Evolutionary conservation across 2,113 vertebrate genomes (phyloP).

Genomic region (Enhydra lutris): DNA sequence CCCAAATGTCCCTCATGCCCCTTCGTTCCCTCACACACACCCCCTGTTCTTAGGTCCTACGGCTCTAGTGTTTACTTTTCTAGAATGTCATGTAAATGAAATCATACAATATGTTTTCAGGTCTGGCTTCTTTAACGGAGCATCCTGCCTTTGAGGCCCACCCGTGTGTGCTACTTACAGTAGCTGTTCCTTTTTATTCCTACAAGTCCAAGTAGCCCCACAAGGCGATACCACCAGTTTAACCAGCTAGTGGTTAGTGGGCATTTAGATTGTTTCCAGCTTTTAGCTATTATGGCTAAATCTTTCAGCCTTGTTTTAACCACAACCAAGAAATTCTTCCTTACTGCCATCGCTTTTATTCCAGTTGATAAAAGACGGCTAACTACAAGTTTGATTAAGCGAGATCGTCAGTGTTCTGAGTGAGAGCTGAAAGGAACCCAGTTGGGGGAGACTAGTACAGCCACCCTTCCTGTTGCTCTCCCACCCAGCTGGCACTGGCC

Average conservation of each 20-base stretch:
- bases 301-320: neutral
- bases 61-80: neutral
- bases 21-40: neutral
- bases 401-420: neutral
- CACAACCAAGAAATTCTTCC: neutral
- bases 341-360: neutral
- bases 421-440: neutral
- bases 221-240: neutral
- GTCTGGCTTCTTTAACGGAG: neutral
- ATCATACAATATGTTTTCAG: neutral
- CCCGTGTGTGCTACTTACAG: no score
- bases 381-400: neutral
- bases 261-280: neutral
- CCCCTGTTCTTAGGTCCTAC: neutral
- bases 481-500: neutral
- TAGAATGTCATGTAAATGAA: neutral
- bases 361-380: neutral
- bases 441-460: neutral
- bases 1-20: neutral
- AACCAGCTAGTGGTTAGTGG: neutral
- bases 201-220: neutral
- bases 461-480: neutral
- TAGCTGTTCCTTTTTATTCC: neutral
- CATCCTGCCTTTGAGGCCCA: neutral
- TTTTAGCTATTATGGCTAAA: neutral